Conservation (phyloP, 2,113 vertebrate species). For the Geococcyx californianus region DNA sequence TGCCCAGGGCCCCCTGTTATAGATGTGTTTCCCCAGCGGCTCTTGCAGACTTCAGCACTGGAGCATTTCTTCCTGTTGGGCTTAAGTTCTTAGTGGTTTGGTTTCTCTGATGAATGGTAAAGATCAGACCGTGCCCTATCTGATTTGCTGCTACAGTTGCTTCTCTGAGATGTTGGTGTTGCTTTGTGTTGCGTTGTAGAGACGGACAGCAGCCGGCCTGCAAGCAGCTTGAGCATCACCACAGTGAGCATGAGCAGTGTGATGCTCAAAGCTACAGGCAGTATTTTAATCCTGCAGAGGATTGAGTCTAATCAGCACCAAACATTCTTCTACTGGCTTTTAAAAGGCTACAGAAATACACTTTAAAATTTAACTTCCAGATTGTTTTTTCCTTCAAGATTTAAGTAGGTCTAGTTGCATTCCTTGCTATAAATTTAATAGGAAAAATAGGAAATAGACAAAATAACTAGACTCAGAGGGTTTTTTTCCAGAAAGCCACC, state of each 20-base stretch:
- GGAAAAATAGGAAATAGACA: not conserved
- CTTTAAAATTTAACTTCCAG: not conserved
- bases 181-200: not conserved
- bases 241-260: rapidly evolving
- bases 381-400: not conserved
- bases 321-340: not conserved
- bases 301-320: not conserved
- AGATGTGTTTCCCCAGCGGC: not conserved
- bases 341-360: not conserved
- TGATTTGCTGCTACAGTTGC: not conserved
- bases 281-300: not conserved
- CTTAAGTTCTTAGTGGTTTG: not conserved
- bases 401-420: not conserved
- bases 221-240: rapidly evolving
- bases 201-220: not conserved
- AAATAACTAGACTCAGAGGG: not conserved
- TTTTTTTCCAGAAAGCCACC: not conserved
- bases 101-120: not conserved
- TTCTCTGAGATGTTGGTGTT: not conserved
- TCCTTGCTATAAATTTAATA: not conserved
- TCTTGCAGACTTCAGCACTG: not conserved
- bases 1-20: not conserved
- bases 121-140: not conserved
- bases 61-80: not conserved
- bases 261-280: not conserved